Evolutionary conservation across 1,140 invertebrate genomes (phyloP).

Genomic region (Achatina immaculata): DNA sequence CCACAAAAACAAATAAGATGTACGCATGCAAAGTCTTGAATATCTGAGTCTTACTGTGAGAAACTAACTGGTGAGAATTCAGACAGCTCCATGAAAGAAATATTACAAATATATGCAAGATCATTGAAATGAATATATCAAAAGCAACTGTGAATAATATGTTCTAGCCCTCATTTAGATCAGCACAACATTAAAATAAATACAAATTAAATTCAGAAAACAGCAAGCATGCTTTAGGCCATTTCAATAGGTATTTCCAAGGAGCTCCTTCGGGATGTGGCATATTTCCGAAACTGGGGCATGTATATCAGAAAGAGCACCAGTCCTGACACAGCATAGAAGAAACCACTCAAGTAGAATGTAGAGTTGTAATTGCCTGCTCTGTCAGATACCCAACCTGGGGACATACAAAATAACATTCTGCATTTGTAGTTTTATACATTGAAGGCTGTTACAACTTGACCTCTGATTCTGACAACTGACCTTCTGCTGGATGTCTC

Average conservation of each 20-base stretch:
- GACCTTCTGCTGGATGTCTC: neutral
- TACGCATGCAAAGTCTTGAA: too few relatives aligned
- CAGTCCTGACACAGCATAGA: constrained; percentile 51
- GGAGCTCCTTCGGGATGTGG: neutral
- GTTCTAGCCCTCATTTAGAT: too few relatives aligned
- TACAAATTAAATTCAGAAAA: neutral
- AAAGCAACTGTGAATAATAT: too few relatives aligned
- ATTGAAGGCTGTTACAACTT: neutral
- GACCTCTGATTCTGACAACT: neutral
- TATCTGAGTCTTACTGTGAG: too few relatives aligned
- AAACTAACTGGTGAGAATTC: too few relatives aligned
- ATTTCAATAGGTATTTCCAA: neutral
- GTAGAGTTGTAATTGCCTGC: constrained; percentile 52
- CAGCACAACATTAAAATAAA: neutral
- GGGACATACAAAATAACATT: constrained; percentile 27
- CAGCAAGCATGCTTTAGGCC: neutral
- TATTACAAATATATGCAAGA: too few relatives aligned
- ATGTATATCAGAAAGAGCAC: constrained; percentile 43
- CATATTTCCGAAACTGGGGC: neutral
- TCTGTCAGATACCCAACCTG: constrained; percentile 56
- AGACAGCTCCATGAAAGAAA: too few relatives aligned
- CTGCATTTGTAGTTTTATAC: neutral
- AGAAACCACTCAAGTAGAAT: constrained; percentile 52
- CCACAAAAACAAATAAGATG: too few relatives aligned
- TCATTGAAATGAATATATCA: too few relatives aligned